Conservation (phyloP, 2,113 vertebrate genomes). For the Recurvirostra avosetta region DNA sequence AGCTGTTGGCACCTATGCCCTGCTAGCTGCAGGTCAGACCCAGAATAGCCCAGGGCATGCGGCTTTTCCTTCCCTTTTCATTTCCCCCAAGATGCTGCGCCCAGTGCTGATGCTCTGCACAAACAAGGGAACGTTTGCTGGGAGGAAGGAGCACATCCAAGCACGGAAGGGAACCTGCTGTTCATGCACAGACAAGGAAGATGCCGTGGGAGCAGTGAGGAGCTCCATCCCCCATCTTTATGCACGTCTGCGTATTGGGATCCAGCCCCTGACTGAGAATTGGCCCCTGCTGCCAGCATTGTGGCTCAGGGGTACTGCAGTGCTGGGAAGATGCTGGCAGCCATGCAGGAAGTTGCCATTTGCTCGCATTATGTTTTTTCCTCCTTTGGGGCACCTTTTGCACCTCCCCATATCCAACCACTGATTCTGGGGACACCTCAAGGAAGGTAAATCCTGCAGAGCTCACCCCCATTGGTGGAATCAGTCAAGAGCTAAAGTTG, state of each 20-base stretch:
- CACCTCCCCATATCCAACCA: not conserved
- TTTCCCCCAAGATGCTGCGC: not conserved
- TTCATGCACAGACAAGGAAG: not conserved
- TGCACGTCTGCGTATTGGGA: not conserved
- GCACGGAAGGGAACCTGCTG: not conserved
- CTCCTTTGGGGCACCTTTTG: not conserved
- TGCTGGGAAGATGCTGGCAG: not conserved
- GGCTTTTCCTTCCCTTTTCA: not conserved
- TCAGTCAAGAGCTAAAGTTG: not conserved
- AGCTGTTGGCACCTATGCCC: not conserved
- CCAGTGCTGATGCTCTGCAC: not conserved
- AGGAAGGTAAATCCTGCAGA: not conserved
- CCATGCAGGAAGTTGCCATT: not conserved
- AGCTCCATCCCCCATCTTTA: not conserved
- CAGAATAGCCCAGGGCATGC: accelerated
- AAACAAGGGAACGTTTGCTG: not conserved
- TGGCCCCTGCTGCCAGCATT: not conserved
- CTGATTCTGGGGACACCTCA: accelerated
- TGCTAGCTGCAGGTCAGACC: not conserved
- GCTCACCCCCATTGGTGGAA: not conserved
- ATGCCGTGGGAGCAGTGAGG: accelerated
- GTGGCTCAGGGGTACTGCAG: not conserved
- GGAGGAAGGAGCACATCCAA: not conserved
- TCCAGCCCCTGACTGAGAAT: not conserved
- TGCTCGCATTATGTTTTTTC: not conserved